Conservation (phyloP, 2,888 invertebrate genomes). For the Xestia xanthographa region DNA sequence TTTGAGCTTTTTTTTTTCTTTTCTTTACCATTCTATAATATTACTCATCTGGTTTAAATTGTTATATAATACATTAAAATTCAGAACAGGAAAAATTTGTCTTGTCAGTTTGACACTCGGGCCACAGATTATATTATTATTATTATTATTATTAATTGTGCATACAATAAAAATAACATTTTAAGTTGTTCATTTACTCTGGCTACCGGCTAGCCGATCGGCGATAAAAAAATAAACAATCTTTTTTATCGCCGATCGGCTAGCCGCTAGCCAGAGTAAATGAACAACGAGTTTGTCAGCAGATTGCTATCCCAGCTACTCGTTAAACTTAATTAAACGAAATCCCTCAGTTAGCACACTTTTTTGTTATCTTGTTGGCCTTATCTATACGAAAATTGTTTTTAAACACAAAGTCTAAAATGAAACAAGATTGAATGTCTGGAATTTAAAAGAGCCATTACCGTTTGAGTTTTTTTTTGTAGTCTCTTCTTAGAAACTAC, state of each 20-base stretch:
- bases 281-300: conserved; percentile 26
- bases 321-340: conserved; percentile 55
- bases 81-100: no score
- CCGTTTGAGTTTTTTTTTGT: not conserved
- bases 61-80: no score
- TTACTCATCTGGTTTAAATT: no score
- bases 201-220: not conserved
- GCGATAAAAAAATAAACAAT: no score
- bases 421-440: conserved; percentile 19
- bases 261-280: not conserved
- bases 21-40: no score
- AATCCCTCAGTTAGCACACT: conserved; percentile 43
- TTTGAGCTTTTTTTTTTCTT: no score
- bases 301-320: conserved; percentile 20
- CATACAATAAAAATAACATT: not conserved
- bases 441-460: not conserved
- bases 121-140: no score
- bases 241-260: no score
- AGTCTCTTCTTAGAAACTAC: not conserved
- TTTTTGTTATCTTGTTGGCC: conserved; percentile 14
- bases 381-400: conserved; percentile 27
- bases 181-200: not conserved
- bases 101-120: no score
- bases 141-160: no score
- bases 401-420: conserved; percentile 2